Evolutionary conservation across 2,113 vertebrate species (phyloP).

Genomic region (Camelus dromedarius): DNA sequence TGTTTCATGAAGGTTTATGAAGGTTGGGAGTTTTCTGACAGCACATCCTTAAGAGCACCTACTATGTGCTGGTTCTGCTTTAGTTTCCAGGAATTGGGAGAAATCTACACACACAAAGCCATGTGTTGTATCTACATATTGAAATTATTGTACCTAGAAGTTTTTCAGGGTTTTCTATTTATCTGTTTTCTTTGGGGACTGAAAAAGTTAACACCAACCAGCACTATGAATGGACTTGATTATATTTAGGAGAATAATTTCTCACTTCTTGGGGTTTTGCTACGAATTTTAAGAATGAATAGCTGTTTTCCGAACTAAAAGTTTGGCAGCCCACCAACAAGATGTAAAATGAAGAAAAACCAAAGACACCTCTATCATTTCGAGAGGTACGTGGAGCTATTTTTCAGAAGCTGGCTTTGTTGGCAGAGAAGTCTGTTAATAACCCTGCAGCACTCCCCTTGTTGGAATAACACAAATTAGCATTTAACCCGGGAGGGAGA

Average conservation of each 20-base stretch:
- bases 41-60: not conserved
- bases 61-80: not conserved
- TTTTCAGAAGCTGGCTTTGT: slow-evolving; percentile 60
- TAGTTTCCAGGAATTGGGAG: not conserved
- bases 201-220: slow-evolving; percentile 54
- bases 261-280: slow-evolving; percentile 33
- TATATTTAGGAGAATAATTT: slow-evolving; percentile 10
- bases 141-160: not conserved
- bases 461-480: slow-evolving; percentile 83
- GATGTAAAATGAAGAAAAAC: slow-evolving; percentile 10
- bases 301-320: slow-evolving; percentile 53
- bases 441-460: slow-evolving; percentile 62
- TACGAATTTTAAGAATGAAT: slow-evolving; percentile 67
- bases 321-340: slow-evolving; percentile 49
- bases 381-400: slow-evolving; percentile 67
- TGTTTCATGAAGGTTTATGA: not conserved
- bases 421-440: slow-evolving; percentile 75
- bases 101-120: not conserved
- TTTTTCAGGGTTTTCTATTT: slow-evolving; percentile 25
- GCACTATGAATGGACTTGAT: slow-evolving; percentile 37
- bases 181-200: slow-evolving; percentile 38
- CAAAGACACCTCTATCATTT: slow-evolving; percentile 20
- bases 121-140: not conserved
- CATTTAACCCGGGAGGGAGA: slow-evolving; percentile 86
- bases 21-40: not conserved